Evolutionary conservation across 2,797 vertebrate genomes (phyloP).

Genomic region (Propithecus perrieri): DNA sequence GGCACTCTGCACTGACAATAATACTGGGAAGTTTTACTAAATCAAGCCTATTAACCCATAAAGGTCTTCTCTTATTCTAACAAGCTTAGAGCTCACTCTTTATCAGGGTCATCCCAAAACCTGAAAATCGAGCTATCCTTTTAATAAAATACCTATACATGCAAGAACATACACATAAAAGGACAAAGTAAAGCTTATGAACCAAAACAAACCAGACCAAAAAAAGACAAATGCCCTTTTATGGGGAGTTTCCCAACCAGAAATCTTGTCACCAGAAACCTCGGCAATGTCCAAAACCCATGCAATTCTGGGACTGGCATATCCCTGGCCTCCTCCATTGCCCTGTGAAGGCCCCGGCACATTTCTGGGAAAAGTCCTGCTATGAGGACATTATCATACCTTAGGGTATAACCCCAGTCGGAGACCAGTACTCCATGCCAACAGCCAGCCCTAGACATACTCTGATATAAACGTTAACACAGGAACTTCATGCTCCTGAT

Average conservation of each 20-base stretch:
- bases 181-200: neutral
- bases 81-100: neutral
- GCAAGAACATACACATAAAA: neutral
- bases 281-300: neutral
- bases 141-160: neutral
- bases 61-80: neutral
- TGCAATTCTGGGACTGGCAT: neutral
- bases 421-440: neutral
- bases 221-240: neutral
- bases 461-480: neutral
- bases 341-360: neutral
- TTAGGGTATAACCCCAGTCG: fast-evolving
- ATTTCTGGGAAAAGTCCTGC: neutral
- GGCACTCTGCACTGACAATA: neutral
- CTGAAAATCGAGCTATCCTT: neutral
- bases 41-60: neutral
- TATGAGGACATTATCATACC: neutral
- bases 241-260: neutral
- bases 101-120: neutral
- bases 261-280: neutral
- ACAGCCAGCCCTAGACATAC: neutral
- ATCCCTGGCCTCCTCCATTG: neutral
- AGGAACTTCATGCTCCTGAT: neutral
- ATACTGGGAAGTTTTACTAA: neutral
- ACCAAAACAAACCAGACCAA: neutral